These are phyloP conservation scores for Drosophila eugracilis DNA, from an alignment of 1,140 invertebrate genomes.

Conservation along the genomic window DNA sequence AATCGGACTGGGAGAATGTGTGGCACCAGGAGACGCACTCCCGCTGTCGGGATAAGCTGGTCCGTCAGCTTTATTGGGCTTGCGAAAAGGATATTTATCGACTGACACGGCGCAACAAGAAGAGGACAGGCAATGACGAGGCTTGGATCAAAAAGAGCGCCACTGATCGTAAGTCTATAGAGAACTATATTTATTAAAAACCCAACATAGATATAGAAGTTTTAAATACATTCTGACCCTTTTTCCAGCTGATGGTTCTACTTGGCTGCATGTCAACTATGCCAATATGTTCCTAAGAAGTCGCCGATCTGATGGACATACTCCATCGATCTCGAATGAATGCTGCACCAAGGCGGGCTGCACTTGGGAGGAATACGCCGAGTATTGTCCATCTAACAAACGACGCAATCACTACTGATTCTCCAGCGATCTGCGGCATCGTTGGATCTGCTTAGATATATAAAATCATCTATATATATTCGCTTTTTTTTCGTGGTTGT, in stretches of 20 bases:
- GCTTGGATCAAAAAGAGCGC: slow-evolving; percentile 34
- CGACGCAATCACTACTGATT: slow-evolving; percentile 84
- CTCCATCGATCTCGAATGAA: slow-evolving; percentile 87
- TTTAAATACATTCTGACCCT: background rate
- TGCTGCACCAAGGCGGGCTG: slow-evolving; percentile 87
- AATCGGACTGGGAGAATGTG: slow-evolving; percentile 86
- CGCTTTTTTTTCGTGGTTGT: slow-evolving; percentile 33
- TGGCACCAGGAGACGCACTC: slow-evolving; percentile 87
- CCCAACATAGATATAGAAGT: too few species aligned
- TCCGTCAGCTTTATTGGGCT: slow-evolving; percentile 87
- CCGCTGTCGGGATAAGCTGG: slow-evolving; percentile 86
- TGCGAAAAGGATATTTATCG: slow-evolving; percentile 88
- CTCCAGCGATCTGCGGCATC: background rate
- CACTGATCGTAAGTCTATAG: slow-evolving; percentile 39
- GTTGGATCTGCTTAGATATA: slow-evolving; percentile 13
- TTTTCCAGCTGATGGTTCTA: slow-evolving; percentile 49
- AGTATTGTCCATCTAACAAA: slow-evolving; percentile 88
- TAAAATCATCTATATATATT: slow-evolving; percentile 16
- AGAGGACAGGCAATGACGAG: slow-evolving; percentile 56
- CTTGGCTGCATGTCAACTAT: slow-evolving; percentile 80
- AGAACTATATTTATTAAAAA: background rate
- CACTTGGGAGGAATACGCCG: slow-evolving; percentile 89
- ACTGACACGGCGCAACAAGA: slow-evolving; percentile 85
- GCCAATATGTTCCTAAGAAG: slow-evolving; percentile 83
- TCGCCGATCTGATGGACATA: slow-evolving; percentile 55